Evolutionary conservation across 2,797 vertebrate species (phyloP).

Genomic region (Parauchenoglanis punctatus): DNA sequence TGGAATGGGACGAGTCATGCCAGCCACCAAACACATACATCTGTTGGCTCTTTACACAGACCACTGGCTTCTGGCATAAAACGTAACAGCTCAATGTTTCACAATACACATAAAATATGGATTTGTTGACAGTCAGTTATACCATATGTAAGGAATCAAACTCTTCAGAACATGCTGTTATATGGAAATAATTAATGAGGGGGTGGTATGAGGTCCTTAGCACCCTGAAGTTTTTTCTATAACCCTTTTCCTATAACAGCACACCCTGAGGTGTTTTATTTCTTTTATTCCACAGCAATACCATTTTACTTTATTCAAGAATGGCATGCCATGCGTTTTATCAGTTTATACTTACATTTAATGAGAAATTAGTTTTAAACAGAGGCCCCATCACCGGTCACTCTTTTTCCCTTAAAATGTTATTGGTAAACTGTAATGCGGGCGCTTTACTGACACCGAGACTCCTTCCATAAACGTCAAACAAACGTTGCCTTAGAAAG

Average conservation of each 20-base stretch:
- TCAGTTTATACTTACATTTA: background rate
- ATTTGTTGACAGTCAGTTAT: background rate
- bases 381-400: background rate
- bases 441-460: background rate
- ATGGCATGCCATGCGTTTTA: background rate
- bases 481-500: background rate
- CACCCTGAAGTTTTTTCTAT: background rate
- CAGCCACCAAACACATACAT: slow-evolving; percentile 36
- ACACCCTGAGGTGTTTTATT: background rate
- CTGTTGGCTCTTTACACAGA: background rate
- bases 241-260: background rate
- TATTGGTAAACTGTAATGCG: background rate
- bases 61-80: slow-evolving; percentile 5
- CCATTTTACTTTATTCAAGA: background rate
- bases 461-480: background rate
- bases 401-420: background rate
- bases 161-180: background rate
- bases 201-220: background rate
- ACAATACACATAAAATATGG: background rate
- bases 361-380: background rate
- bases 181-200: background rate
- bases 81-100: background rate
- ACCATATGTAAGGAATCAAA: background rate
- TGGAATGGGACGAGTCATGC: slow-evolving; percentile 70
- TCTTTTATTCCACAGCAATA: background rate